phyloP scores from a whole-genome alignment of 2,113 vertebrate species.

The Azemiops feae region DNA sequence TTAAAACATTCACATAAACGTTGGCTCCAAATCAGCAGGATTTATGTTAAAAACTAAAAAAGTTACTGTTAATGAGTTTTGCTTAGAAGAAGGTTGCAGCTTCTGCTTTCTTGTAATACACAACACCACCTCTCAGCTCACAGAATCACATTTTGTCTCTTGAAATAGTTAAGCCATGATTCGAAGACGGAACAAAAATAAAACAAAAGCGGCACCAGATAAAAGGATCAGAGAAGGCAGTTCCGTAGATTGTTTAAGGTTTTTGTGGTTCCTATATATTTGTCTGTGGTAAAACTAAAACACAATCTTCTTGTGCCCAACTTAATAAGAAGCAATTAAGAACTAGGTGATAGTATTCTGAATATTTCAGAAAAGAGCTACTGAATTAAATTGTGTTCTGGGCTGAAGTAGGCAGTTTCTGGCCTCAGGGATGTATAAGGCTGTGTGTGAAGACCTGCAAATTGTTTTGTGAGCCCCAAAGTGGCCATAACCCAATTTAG shows the following conservation, averaged over 20 bases:
- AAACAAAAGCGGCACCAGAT: background rate
- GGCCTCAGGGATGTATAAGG: background rate
- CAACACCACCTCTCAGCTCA: background rate
- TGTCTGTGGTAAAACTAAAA: background rate
- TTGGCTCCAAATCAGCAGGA: background rate
- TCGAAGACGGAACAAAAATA: background rate
- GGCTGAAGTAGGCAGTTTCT: background rate
- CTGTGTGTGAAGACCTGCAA: background rate
- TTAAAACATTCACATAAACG: background rate
- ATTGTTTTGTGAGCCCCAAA: background rate
- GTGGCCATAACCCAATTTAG: background rate
- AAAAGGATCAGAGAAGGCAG: background rate
- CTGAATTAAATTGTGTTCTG: background rate
- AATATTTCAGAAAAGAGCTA: background rate
- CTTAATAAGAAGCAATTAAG: background rate
- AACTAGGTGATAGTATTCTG: background rate
- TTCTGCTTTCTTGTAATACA: background rate
- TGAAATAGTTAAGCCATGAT: background rate
- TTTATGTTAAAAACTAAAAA: background rate
- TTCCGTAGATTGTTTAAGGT: background rate
- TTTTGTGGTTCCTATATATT: background rate
- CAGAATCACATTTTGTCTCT: background rate
- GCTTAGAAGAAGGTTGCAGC: background rate
- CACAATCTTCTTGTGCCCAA: background rate
- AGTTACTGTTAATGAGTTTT: background rate